Conservation (phyloP, 2,888 invertebrate species). For the Sarcophaga carnaria region DNA sequence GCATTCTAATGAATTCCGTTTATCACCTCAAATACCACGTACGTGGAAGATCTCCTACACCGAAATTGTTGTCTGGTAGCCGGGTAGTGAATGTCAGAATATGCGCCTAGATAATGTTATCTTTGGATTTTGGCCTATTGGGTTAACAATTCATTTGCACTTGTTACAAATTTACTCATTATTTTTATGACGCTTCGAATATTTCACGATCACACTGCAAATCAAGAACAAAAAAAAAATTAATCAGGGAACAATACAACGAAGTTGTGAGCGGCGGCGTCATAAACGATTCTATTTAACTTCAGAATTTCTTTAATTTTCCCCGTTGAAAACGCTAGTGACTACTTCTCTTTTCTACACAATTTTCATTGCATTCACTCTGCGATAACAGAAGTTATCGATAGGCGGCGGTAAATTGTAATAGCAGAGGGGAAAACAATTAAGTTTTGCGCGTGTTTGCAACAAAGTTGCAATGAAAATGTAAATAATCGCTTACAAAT, state of each 20-base stretch:
- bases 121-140: too few species aligned
- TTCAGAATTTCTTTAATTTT: background rate
- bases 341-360: background rate
- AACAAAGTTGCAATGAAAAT: slow-evolving; percentile 31
- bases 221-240: background rate
- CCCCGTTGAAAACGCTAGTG: background rate
- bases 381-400: background rate
- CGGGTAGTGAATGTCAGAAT: too few species aligned
- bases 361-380: background rate
- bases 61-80: too few species aligned
- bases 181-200: slow-evolving; percentile 46
- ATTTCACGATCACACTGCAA: slow-evolving; percentile 43
- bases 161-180: slow-evolving; percentile 7
- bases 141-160: slow-evolving; percentile 10
- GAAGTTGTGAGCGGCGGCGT: background rate
- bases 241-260: background rate
- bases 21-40: too few species aligned
- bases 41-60: too few species aligned
- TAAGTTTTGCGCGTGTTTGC: slow-evolving; percentile 41
- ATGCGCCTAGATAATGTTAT: too few species aligned
- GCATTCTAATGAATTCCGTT: too few species aligned
- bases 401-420: background rate
- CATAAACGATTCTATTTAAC: background rate
- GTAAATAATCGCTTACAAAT: background rate
- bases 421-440: background rate